Evolutionary conservation across 30 jellyfish, hydroid and myxozoan genomes (phyloP), one percentile per base, ranked within the genome.

Genomic region (Pseudorhiza aurosa): DNA sequence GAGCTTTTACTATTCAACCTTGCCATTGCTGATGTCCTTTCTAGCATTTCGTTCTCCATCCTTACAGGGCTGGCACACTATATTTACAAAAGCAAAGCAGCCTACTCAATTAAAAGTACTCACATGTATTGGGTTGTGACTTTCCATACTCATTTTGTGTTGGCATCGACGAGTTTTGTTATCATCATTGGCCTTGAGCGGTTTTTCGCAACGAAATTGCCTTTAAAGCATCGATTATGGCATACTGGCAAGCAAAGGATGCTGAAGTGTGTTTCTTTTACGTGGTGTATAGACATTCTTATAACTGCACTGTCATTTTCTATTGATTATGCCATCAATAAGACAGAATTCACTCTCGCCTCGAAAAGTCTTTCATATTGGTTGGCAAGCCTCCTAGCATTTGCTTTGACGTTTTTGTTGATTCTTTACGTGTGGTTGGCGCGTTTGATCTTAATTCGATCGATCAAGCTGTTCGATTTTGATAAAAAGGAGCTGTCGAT

Each of bases 21-120:
- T 1, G 77, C 87, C 26, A 57, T 40, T 55, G 87, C 87, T 4
- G 87, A 75, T 56, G 21, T 75, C 36, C 26, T 75, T 4, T 36
- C 39, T 15, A 26, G 65, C 3, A 17, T 39, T 5, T 8, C 27
- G 21, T 47, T 57, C 45, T 1, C 8, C 2, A 30, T 19, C 10
- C 45, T 17, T 4, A 33, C 62, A 2, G 68, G 32, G 22, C 21
- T 39, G 5, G 8, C 59, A 17, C 44, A 15, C 14, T 37, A 75
- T 30, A 18, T 44, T 19, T 43, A 29, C 42, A 12, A 2, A 6
- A 65, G 22, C 80, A 37, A 7, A 21, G 12, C 2, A 19, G 11
- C 32, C 18, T 12, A 0, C 12, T 42, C 53, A 12, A 37, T 5
- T 12, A 31, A 19, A 25, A 25, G 0, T 2, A 39, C 50, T 39